These are phyloP conservation scores for Mormyrops attenuatus DNA, from an alignment of 2,797 vertebrate species.

Conservation along the genomic window DNA sequence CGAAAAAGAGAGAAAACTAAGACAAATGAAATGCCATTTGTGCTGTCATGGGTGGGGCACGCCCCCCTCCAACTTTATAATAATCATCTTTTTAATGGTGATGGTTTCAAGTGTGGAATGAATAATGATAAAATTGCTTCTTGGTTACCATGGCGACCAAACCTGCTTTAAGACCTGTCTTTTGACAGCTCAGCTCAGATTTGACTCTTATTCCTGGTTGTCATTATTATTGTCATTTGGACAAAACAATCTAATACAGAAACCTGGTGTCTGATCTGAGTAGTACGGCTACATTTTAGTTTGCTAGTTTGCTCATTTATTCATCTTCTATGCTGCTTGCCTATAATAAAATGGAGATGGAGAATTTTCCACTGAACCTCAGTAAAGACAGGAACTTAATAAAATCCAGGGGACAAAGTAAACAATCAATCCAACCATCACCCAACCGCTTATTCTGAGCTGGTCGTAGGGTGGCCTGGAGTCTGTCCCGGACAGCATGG, in stretches of 20 bases:
- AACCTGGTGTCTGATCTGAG: conserved; percentile 7
- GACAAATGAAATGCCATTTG: background rate
- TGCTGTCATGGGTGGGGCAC: background rate
- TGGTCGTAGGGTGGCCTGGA: background rate
- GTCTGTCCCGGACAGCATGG: background rate
- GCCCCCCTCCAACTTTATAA: background rate
- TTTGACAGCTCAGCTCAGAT: background rate
- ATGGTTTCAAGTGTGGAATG: conserved; percentile 10
- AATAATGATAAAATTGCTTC: background rate
- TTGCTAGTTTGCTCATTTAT: background rate
- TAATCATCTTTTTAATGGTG: conserved; percentile 18
- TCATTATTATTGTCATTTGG: background rate
- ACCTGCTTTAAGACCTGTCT: background rate
- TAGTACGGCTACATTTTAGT: background rate
- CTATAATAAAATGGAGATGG: background rate
- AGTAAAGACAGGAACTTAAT: background rate
- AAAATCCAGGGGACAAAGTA: background rate
- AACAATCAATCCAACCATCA: background rate
- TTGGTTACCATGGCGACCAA: conserved; percentile 14
- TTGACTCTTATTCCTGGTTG: background rate
- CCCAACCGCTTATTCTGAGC: background rate
- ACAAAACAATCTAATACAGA: background rate
- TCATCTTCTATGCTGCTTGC: background rate
- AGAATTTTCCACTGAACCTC: background rate
- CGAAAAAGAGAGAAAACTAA: background rate